A percentile compares a stretch with the other conserved stretches of the same genome.
Evolutionary conservation across 1,140 invertebrate genomes (phyloP).

Genomic region (Pararge aegeria): DNA sequence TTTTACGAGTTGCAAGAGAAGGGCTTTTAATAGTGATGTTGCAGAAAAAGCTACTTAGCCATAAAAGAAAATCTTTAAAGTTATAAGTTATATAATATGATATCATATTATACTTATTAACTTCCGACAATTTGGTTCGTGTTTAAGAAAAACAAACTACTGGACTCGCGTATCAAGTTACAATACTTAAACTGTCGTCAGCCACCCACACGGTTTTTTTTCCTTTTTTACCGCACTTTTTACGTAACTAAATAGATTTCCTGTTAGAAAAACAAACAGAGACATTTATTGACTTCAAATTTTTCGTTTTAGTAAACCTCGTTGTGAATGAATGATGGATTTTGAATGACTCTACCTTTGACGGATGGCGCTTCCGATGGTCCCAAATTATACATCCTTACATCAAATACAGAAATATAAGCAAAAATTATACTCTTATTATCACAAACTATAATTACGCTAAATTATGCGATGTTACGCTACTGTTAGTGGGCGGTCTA

Average conservation of each 20-base stretch:
- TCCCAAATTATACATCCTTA: slow-evolving; percentile 29
- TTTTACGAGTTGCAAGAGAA: no score
- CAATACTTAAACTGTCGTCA: slow-evolving; percentile 76
- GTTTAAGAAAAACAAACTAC: slow-evolving; percentile 65
- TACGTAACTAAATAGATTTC: slow-evolving; percentile 72
- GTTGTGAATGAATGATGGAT: slow-evolving; percentile 71
- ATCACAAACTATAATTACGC: not conserved
- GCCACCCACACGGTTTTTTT: slow-evolving; percentile 64
- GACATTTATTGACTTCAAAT: slow-evolving; percentile 68
- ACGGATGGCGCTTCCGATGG: slow-evolving; percentile 50
- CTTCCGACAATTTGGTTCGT: slow-evolving; percentile 55
- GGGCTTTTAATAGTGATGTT: no score
- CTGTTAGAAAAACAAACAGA: slow-evolving; percentile 77
- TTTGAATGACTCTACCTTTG: slow-evolving; percentile 62
- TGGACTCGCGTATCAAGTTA: slow-evolving; percentile 65
- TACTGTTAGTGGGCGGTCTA: slow-evolving; percentile 32
- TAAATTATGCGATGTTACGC: slow-evolving; percentile 20
- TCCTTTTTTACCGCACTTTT: slow-evolving; percentile 60
- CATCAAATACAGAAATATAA: not conserved
- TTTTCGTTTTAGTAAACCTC: slow-evolving; percentile 59
- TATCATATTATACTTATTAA: no score
- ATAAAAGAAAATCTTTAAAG: no score
- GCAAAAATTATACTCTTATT: not conserved
- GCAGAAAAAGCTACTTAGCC: no score
- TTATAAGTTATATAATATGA: no score